phyloP scores from a whole-genome alignment of 2,113 vertebrate species.

The Paradoxurus hermaphroditus region DNA sequence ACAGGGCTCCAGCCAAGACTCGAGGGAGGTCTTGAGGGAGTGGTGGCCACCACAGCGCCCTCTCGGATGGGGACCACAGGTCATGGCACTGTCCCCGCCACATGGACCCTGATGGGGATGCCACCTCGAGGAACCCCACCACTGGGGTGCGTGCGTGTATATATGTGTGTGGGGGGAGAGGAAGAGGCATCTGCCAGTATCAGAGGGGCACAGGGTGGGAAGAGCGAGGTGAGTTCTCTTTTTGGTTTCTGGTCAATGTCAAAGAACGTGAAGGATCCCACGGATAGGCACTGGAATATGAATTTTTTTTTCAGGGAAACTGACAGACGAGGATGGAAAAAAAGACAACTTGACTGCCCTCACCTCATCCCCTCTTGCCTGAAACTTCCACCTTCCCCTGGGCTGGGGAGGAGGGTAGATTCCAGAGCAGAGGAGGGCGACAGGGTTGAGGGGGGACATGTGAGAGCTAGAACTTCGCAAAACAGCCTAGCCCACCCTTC shows the following conservation, averaged over 20 bases:
- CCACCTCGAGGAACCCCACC: conserved; percentile 49
- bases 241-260: conserved; percentile 79
- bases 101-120: conserved; percentile 56
- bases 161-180: background rate
- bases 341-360: conserved; percentile 65
- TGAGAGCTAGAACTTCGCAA: conserved; percentile 63
- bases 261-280: conserved; percentile 75
- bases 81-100: conserved; percentile 51
- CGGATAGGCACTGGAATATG: conserved; percentile 82
- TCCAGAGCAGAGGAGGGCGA: conserved; percentile 47
- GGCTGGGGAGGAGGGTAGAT: background rate
- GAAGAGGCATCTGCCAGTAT: conserved; percentile 61
- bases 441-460: background rate
- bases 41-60: conserved; percentile 30
- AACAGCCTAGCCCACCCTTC: conserved; percentile 63
- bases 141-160: conserved; percentile 61
- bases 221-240: conserved; percentile 60
- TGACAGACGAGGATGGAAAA: conserved; percentile 68
- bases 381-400: conserved; percentile 38
- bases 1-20: conserved; percentile 55
- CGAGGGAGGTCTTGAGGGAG: background rate
- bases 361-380: conserved; percentile 33
- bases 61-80: conserved; percentile 31
- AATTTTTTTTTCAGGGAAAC: conserved; percentile 74
- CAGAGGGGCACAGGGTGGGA: conserved; percentile 31